A percentile compares a stretch with the other conserved stretches of the same genome.
Conservation (phyloP, 1,140 invertebrate genomes). For the Leucophenga varia region DNA sequence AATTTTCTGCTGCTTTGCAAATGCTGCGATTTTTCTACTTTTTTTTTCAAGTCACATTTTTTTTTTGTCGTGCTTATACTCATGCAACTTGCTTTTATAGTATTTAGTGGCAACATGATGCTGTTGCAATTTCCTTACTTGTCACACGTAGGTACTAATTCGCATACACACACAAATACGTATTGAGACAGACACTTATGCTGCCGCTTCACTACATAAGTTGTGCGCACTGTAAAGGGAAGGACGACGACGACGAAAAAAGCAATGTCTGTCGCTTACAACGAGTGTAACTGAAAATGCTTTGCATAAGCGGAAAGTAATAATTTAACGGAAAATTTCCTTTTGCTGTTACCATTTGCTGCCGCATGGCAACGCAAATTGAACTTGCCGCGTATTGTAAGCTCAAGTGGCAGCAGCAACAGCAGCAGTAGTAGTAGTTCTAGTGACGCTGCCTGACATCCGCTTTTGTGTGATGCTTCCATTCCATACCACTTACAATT, state of each 20-base stretch:
- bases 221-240: too few relatives aligned
- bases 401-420: not conserved
- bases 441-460: too few relatives aligned
- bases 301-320: conserved; percentile 55
- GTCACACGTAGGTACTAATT: conserved; percentile 54
- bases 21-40: conserved; percentile 9
- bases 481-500: too few relatives aligned
- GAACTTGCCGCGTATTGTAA: too few relatives aligned
- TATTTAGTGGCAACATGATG: conserved; percentile 54
- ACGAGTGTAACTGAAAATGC: conserved; percentile 35
- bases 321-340: conserved; percentile 55
- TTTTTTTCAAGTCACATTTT: conserved; percentile 19
- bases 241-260: too few relatives aligned
- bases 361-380: conserved; percentile 5
- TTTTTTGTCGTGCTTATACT: conserved; percentile 19
- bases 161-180: conserved; percentile 32
- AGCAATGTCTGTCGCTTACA: not conserved
- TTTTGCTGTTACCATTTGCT: conserved; percentile 34
- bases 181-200: too few relatives aligned
- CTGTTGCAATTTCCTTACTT: conserved; percentile 54
- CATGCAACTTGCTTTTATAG: conserved; percentile 17
- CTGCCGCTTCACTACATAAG: not conserved
- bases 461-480: too few relatives aligned
- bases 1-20: conserved; percentile 24
- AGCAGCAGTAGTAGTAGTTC: not conserved